Evolutionary conservation across 2,113 vertebrate genomes (phyloP).

Genomic region (Prietella phreatophila): DNA sequence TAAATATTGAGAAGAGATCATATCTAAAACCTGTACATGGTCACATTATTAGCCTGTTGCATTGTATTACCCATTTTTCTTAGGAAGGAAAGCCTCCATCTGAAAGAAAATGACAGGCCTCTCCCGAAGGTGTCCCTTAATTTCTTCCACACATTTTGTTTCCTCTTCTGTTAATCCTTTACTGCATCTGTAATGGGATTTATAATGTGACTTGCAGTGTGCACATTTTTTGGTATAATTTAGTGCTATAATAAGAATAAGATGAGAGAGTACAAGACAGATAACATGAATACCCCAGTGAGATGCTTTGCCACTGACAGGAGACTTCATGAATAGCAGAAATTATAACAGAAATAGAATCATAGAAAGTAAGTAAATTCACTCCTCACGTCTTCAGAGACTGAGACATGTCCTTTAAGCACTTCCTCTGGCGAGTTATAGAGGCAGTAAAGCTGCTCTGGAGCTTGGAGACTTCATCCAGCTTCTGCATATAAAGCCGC

Average conservation of each 20-base stretch:
- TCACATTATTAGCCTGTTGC: background rate
- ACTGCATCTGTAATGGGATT: constrained; percentile 70
- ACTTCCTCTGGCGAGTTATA: constrained; percentile 78
- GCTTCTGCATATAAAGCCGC: constrained; percentile 82
- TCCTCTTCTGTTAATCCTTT: constrained; percentile 61
- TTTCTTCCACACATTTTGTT: constrained; percentile 63
- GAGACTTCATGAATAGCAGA: too few relatives aligned
- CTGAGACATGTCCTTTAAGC: constrained; percentile 75
- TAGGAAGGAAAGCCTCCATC: constrained; percentile 94
- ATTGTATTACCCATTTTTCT: constrained; percentile 85
- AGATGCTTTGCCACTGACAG: background rate
- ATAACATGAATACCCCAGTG: background rate
- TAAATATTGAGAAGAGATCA: background rate
- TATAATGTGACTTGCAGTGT: background rate
- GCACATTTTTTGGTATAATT: background rate
- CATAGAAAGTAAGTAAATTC: background rate
- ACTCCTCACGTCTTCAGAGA: constrained; percentile 74
- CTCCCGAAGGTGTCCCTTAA: constrained; percentile 80
- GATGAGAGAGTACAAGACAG: background rate
- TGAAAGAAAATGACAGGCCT: constrained; percentile 82
- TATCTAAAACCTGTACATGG: background rate
- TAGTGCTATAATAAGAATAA: background rate
- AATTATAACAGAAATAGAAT: background rate
- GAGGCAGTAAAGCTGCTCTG: constrained; percentile 80
- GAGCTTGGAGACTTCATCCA: constrained; percentile 87